phyloP scores from a whole-genome alignment of 2,113 vertebrate genomes.

The Eurystomus gularis region DNA sequence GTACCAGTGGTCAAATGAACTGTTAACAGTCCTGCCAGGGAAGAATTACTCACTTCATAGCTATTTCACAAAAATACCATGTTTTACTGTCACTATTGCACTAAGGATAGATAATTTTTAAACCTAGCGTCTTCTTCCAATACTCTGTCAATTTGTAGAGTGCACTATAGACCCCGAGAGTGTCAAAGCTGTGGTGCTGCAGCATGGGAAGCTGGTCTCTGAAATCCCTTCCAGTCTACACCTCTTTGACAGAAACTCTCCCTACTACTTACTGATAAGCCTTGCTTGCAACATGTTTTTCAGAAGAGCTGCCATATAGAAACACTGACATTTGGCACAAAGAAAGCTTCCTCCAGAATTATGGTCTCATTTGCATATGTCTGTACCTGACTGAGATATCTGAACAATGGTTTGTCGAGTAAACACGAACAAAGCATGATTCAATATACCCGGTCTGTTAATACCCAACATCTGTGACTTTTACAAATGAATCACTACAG shows the following conservation, averaged over 20 bases:
- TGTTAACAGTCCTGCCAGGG: not conserved
- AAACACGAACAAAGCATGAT: not conserved
- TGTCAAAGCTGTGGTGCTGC: not conserved
- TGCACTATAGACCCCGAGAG: not conserved
- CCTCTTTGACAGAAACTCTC: not conserved
- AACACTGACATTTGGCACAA: not conserved
- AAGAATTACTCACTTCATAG: not conserved
- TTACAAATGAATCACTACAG: not conserved
- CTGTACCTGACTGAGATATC: not conserved
- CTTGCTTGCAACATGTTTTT: not conserved
- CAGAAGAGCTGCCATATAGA: not conserved
- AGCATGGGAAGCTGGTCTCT: not conserved
- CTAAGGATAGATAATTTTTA: not conserved
- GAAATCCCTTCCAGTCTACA: not conserved
- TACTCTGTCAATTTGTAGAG: not conserved
- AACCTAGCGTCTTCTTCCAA: not conserved
- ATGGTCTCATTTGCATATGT: not conserved
- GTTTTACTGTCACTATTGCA: not conserved
- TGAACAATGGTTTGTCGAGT: not conserved
- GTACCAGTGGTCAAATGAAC: not conserved
- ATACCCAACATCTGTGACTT: not conserved
- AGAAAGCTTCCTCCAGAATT: conserved; percentile 1
- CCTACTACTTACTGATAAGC: not conserved
- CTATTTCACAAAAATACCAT: not conserved
- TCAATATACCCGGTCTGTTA: not conserved